Percentiles rank a stretch among this genome's conserved stretches.
Conservation (phyloP, 64 coral and sea anemone species). For the Cladopsammia gracilis region DNA sequence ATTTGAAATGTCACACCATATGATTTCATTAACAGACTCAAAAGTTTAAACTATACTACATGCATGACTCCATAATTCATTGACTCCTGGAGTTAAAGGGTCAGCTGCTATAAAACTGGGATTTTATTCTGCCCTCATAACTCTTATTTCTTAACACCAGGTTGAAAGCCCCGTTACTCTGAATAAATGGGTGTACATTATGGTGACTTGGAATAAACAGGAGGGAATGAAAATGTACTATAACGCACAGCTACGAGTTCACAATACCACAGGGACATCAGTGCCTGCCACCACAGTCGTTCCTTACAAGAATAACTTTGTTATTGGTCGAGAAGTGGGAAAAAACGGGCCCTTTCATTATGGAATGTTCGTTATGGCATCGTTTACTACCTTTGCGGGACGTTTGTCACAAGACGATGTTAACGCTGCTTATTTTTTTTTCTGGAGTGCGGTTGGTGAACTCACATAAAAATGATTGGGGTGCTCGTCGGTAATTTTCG, state of each 20-base stretch:
- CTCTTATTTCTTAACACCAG: not conserved
- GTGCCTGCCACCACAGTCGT: slow-evolving; percentile 45
- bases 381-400: slow-evolving; percentile 86
- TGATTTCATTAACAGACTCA: no score
- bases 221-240: slow-evolving; percentile 85
- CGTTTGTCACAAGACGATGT: slow-evolving; percentile 76
- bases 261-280: slow-evolving; percentile 77
- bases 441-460: slow-evolving; percentile 59
- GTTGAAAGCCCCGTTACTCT: slow-evolving; percentile 22
- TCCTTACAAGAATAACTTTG: slow-evolving; percentile 60
- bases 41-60: no score
- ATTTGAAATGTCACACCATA: no score
- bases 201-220: slow-evolving; percentile 77
- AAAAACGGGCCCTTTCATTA: slow-evolving; percentile 66
- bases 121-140: not conserved
- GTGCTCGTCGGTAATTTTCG: no score
- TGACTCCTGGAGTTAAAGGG: no score
- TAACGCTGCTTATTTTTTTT: slow-evolving; percentile 85
- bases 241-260: slow-evolving; percentile 61
- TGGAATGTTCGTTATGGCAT: slow-evolving; percentile 64
- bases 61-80: no score
- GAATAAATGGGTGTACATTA: slow-evolving; percentile 77
- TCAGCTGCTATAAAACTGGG: no score
- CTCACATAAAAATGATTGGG: no score
- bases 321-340: slow-evolving; percentile 85